These are phyloP conservation scores for Syritta pipiens DNA, from an alignment of 2,888 invertebrate species.

Conservation along the genomic window DNA sequence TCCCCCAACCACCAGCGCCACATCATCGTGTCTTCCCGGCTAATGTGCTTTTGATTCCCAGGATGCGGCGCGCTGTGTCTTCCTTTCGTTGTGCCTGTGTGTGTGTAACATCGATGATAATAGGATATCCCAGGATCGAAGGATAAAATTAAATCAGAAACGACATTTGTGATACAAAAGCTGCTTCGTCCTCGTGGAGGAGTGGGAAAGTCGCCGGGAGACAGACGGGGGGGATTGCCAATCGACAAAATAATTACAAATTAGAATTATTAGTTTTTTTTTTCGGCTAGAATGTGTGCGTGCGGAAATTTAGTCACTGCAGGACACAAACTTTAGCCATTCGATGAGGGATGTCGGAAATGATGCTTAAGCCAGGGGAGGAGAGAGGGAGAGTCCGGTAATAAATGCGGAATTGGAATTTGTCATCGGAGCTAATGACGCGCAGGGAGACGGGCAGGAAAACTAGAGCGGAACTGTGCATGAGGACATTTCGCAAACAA, in stretches of 20 bases:
- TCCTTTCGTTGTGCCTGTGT: background rate
- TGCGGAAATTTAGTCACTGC: background rate
- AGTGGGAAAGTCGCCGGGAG: background rate
- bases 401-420: conserved; percentile 2
- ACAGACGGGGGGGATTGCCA: background rate
- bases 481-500: background rate
- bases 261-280: conserved; percentile 28
- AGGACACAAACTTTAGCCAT: background rate
- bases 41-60: conserved; percentile 48
- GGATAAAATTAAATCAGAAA: conserved; percentile 54
- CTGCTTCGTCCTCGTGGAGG: no score
- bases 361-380: no score
- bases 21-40: conserved; percentile 23
- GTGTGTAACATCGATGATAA: conserved; percentile 9
- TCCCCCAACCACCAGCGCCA: background rate
- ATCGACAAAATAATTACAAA: conserved; percentile 42
- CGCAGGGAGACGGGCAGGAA: background rate
- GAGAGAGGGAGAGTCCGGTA: background rate
- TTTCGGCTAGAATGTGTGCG: background rate
- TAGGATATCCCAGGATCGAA: conserved; percentile 31
- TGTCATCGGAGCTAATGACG: background rate
- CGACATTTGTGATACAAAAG: conserved; percentile 19
- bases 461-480: background rate
- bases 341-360: background rate
- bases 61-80: background rate